Evolutionary conservation across 2,113 vertebrate genomes (phyloP), one percentile per base, ranked within the genome.

Genomic region (Cairina moschata): DNA sequence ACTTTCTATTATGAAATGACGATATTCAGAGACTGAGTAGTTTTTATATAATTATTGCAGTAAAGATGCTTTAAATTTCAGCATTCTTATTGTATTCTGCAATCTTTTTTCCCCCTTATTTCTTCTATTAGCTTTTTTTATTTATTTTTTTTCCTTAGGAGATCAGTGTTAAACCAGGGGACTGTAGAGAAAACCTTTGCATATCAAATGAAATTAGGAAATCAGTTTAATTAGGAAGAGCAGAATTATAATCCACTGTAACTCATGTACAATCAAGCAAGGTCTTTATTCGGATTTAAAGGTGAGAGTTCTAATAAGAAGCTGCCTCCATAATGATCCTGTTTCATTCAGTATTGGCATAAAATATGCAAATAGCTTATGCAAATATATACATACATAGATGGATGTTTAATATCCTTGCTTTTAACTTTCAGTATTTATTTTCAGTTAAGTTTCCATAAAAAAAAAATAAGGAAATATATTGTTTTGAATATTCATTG

Each of bases 191-290:
- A 94, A 94, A 72, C 32, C 42, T 78, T 91, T 96, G 92, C 86
- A 94, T 94, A 93, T 78, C 26, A 86, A 94, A 95, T 95, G 52
- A 95, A 94, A 95, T 92, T 84, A 96, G 11, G 72, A 93, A 96
- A 90, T 84, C 56, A 75, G 38, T 84, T 94, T 96, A 86, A 93
- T 94, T 96, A 96, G 28, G 20, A 91, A 65, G 29, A 59, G 46
- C 85, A 88, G 72, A 88, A 71, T 84, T 90, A 13, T 74, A 90
- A 81, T 68, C 26, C 44, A 34, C 52, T 17, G 25, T 50, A 81
- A 77, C 29, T 86, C 60, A 56, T 46, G 4, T 68, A 94, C 65
- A 96, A 88, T 96, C 90, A 94, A 34, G 29, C 79, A 93, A 94
- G 86, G 83, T 95, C 86, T 96, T 94, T 4, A 72, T 86, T 81